Conservation (phyloP, 2,113 vertebrate genomes). For the Sprattus sprattus region DNA sequence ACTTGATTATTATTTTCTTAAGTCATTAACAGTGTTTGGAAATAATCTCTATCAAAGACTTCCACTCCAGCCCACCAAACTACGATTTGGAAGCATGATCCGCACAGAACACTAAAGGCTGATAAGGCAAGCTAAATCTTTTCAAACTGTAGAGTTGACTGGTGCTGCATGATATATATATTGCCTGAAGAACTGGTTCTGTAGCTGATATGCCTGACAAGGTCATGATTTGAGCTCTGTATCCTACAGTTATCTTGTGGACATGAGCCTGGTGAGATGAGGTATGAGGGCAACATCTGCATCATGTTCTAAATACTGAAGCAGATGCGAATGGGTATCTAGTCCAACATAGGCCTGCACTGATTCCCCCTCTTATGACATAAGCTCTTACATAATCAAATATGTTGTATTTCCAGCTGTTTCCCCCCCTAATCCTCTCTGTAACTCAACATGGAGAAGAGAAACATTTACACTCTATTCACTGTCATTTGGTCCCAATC, state of each 20-base stretch:
- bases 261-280: not conserved
- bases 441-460: not conserved
- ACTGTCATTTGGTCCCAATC: constrained; percentile 30
- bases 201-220: not conserved
- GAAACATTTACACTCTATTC: not conserved
- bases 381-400: constrained; percentile 65
- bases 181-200: not conserved
- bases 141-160: not conserved
- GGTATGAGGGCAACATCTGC: constrained; percentile 39
- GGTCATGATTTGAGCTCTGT: not conserved
- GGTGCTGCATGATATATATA: not conserved
- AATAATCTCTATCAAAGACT: no score
- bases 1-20: no score
- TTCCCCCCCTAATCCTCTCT: constrained; percentile 58
- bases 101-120: not conserved
- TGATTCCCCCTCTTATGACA: constrained; percentile 38
- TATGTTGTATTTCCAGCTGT: constrained; percentile 61
- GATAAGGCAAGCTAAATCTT: not conserved
- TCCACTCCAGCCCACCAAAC: not conserved
- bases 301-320: constrained; percentile 17
- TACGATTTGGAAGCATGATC: not conserved
- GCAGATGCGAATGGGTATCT: constrained; percentile 23
- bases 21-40: no score
- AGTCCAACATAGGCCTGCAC: not conserved
- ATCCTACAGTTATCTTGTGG: not conserved